phyloP scores from a whole-genome alignment of 35 echinoderm and acorn worm species.

The Heliocidaris tuberculata region DNA sequence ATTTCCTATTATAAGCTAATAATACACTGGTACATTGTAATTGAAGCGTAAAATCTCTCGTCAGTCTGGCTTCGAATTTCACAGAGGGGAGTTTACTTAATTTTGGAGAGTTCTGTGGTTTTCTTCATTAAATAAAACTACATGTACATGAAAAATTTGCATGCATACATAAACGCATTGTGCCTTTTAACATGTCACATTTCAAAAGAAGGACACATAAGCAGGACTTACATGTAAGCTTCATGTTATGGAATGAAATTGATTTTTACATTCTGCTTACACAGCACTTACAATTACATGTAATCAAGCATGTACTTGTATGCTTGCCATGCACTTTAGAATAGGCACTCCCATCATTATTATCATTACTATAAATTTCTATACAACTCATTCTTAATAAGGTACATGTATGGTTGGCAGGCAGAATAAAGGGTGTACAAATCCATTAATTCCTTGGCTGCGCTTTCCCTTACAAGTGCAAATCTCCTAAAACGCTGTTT shows the following conservation, averaged over 20 bases:
- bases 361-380: too few species aligned
- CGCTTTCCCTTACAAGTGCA: background rate
- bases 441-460: background rate
- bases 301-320: too few species aligned
- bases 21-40: background rate
- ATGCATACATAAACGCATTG: too few species aligned
- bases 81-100: background rate
- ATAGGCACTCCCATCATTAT: too few species aligned
- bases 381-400: background rate
- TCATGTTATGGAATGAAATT: background rate
- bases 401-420: background rate
- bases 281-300: too few species aligned
- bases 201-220: background rate
- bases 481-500: background rate
- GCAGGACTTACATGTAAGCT: background rate
- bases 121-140: background rate
- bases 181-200: background rate
- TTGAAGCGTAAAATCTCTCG: background rate
- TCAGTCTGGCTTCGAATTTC: background rate
- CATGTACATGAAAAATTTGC: background rate
- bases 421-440: background rate
- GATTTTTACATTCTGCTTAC: background rate
- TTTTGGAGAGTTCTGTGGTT: background rate
- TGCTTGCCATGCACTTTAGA: too few species aligned
- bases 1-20: background rate